Conservation (phyloP, 1,140 invertebrate species). For the Diuraphis noxia region DNA sequence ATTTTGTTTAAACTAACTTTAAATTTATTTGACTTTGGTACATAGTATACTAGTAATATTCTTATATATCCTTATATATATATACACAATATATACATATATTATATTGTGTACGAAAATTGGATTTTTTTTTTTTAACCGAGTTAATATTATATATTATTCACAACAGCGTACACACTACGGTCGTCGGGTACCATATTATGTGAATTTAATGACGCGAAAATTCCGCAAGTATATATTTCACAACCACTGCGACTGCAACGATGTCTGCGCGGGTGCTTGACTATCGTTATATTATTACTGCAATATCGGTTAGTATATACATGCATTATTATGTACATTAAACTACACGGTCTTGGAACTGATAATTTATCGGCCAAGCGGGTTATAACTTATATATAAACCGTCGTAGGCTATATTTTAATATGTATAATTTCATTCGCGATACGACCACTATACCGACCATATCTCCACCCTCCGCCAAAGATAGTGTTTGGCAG, state of each 20-base stretch:
- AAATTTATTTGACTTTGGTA: neutral
- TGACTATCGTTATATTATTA: neutral
- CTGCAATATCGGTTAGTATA: neutral
- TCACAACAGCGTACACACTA: neutral
- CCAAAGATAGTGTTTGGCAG: too few relatives aligned
- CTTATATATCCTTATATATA: too few relatives aligned
- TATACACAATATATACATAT: too few relatives aligned
- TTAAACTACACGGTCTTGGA: neutral
- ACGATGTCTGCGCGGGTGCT: neutral
- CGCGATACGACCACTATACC: too few relatives aligned
- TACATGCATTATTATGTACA: neutral
- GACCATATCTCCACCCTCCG: neutral
- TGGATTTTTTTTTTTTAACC: neutral
- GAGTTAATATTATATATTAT: conserved; percentile 4
- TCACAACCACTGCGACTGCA: neutral
- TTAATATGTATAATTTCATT: neutral
- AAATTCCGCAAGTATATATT: neutral
- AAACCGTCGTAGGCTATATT: neutral
- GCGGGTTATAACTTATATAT: neutral
- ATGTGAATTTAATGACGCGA: conserved; percentile 1
- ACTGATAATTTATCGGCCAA: neutral
- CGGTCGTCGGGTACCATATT: neutral
- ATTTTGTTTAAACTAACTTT: neutral
- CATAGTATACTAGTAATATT: too few relatives aligned
- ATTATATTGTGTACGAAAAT: neutral